Conservation (phyloP, 2,888 invertebrate species). For the Copidosoma aretas region DNA sequence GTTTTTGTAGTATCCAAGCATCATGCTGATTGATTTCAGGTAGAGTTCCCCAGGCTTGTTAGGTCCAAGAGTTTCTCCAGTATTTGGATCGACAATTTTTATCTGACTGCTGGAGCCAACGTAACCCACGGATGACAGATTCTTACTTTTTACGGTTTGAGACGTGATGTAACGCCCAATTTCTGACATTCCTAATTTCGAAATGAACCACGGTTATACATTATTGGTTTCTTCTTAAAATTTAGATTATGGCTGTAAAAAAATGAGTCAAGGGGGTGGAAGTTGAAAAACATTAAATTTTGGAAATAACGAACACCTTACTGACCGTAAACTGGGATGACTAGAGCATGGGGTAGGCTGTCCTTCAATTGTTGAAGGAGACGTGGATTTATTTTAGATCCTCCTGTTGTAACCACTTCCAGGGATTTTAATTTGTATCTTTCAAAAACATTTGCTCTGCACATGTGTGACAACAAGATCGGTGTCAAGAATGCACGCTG, state of each 20-base stretch:
- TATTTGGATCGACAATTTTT: conserved; percentile 46
- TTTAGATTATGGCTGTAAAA: too few relatives aligned
- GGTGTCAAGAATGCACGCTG: neutral
- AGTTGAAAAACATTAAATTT: neutral
- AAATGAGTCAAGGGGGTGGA: neutral
- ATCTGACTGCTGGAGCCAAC: conserved; percentile 37
- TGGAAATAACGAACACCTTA: neutral
- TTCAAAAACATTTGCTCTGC: conserved; percentile 2
- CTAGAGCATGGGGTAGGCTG: neutral
- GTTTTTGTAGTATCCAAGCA: conserved; percentile 66
- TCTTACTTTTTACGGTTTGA: conserved; percentile 10
- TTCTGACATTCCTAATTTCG: neutral
- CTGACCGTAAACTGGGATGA: neutral
- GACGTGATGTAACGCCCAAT: neutral
- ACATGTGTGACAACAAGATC: neutral
- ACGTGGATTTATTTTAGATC: neutral
- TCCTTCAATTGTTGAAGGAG: neutral
- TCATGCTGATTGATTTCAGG: conserved; percentile 48
- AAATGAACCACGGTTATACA: too few relatives aligned
- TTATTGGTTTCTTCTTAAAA: too few relatives aligned
- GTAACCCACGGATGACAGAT: conserved; percentile 47
- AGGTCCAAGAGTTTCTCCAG: conserved; percentile 42
- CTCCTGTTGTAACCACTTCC: neutral
- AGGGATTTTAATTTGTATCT: conserved; percentile 11
- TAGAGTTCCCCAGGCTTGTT: conserved; percentile 47